Evolutionary conservation across 2,113 vertebrate species (phyloP), one percentile per base, ranked within the genome.

Genomic region (Paramisgurnus dabryanus): DNA sequence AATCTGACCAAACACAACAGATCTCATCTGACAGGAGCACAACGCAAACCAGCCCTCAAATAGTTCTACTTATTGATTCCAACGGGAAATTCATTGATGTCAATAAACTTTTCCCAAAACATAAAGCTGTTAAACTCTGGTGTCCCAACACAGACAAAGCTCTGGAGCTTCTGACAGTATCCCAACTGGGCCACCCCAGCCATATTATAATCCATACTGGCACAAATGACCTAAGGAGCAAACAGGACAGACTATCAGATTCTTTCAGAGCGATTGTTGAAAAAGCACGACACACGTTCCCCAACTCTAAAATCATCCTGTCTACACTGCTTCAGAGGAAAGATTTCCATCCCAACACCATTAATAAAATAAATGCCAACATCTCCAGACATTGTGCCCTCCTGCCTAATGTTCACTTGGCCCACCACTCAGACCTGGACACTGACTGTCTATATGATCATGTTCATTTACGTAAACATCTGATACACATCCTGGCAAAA

Each of bases 61-160:
- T 60, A n/a, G 67, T 47, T 22, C n/a, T 79, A 61, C 6, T 22
- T 13, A 78, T 41, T 6, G 22, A 78, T 69, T 50, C 5, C 13
- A 61, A 27, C 12, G 7, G 27, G 55, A 41, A 17, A 76, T 47
- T 47, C 45, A 47, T 47, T 47, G 45, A 47, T 7, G 6, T 47
- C 6, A 47, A 47, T 47, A 47, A 47, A 47, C 45, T 47, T 10
- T 47, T 47, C 45, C 45, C 45, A 7, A 7, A 10, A 47, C 45
- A 47, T 10, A 47, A 7, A 47, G 45, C 45, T 47, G 45, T 47
- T 47, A 47, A 47, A 47, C 45, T 47, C 45, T 47, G 45, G 50
- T 53, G 50, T 13, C 50, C 50, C 50, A 53, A 2, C 50, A 53
- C 50, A 12, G 50, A 47, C 45, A 63, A 39, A 65, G 27, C 63